Conservation (phyloP, 1,140 invertebrate species). For the Zaprionus capensis region DNA sequence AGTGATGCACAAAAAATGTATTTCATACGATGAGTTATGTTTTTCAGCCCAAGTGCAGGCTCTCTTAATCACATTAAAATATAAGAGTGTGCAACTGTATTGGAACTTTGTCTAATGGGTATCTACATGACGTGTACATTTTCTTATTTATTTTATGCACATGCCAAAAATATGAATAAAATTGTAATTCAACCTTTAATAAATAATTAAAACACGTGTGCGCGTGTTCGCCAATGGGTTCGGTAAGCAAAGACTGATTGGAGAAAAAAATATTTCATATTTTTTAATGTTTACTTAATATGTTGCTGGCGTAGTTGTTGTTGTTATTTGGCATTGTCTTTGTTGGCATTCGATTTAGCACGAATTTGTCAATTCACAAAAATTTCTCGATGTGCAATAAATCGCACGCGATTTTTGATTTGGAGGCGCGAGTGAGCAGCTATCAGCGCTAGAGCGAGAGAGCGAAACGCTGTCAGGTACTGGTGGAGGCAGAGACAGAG, state of each 20-base stretch:
- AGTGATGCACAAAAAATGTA: too few relatives aligned
- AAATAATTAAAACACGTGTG: slow-evolving; percentile 28
- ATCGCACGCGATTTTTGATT: slow-evolving; percentile 66
- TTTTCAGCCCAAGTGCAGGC: too few relatives aligned
- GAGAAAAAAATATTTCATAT: slow-evolving; percentile 2
- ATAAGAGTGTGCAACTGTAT: background rate
- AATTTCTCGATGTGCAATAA: slow-evolving; percentile 41
- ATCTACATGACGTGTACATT: background rate
- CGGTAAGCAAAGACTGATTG: slow-evolving; percentile 11
- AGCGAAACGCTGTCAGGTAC: slow-evolving; percentile 16
- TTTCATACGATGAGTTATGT: too few relatives aligned
- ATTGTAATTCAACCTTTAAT: slow-evolving; percentile 6
- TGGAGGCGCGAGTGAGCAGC: slow-evolving; percentile 28
- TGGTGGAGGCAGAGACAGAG: slow-evolving; percentile 7
- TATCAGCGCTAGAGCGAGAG: slow-evolving; percentile 35
- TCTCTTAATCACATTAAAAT: background rate
- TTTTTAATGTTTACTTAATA: slow-evolving; percentile 26
- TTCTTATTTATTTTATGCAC: background rate
- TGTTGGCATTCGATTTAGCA: slow-evolving; percentile 69
- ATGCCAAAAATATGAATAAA: slow-evolving; percentile 20
- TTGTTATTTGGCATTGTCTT: slow-evolving; percentile 21
- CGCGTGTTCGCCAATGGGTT: slow-evolving; percentile 11
- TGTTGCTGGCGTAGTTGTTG: slow-evolving; percentile 11
- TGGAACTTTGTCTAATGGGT: background rate
- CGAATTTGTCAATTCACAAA: slow-evolving; percentile 56